Conservation (phyloP, 2,888 invertebrate genomes). For the Melanotus villosus region DNA sequence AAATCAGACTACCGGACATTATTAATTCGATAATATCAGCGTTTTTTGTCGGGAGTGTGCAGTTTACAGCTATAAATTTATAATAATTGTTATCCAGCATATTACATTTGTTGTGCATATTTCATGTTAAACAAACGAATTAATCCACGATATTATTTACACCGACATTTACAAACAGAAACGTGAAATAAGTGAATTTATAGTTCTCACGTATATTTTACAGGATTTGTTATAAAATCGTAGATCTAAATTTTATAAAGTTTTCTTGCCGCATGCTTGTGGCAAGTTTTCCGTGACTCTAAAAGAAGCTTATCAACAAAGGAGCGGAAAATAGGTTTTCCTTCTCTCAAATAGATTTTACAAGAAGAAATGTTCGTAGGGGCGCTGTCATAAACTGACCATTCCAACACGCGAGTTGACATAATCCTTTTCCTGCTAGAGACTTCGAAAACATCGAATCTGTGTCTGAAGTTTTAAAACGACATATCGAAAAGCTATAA, state of each 20-base stretch:
- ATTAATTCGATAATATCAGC: background rate
- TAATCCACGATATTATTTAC: constrained; percentile 16
- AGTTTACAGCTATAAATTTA: background rate
- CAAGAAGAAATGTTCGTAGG: background rate
- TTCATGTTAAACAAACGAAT: constrained; percentile 22
- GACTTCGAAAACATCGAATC: constrained; percentile 27
- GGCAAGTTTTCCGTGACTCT: background rate
- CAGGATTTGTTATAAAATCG: background rate
- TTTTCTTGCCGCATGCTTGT: background rate
- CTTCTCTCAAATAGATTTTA: background rate
- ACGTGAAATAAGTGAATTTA: constrained; percentile 9
- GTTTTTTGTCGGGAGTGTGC: background rate
- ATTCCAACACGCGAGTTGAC: constrained; percentile 17
- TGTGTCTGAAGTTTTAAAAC: constrained; percentile 32
- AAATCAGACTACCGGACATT: too few species aligned
- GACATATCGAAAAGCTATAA: constrained; percentile 45
- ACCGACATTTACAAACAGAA: constrained; percentile 8
- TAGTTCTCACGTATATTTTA: constrained; percentile 1
- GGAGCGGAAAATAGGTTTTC: background rate
- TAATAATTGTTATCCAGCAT: background rate
- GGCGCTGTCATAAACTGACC: constrained; percentile 20
- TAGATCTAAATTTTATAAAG: background rate
- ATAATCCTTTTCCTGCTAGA: constrained; percentile 37
- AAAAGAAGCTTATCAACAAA: constrained; percentile 6
- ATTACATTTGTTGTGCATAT: background rate